Evolutionary conservation across 2,113 vertebrate genomes (phyloP).

Genomic region (Malurus melanocephalus): DNA sequence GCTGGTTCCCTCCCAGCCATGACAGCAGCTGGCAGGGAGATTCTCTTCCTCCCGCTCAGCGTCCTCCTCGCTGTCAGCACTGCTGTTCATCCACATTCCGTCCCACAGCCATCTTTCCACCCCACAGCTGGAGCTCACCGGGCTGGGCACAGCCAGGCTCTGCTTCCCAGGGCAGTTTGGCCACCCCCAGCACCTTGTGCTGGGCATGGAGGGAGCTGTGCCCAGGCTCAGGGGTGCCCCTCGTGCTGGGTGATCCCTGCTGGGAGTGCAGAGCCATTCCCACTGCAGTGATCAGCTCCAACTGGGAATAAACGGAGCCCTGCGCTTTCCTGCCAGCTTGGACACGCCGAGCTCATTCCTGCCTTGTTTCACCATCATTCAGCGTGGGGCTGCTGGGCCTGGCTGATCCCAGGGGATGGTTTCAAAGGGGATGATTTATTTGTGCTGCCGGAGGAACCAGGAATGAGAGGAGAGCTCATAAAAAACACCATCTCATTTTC

Average conservation of each 20-base stretch:
- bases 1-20: accelerated
- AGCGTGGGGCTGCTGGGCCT: background rate
- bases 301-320: background rate
- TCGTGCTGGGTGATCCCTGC: accelerated
- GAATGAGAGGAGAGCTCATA: background rate
- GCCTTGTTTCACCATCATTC: background rate
- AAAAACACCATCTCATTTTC: background rate
- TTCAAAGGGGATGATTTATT: background rate
- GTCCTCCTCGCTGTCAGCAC: background rate
- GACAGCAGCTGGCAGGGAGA: background rate
- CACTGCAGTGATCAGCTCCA: background rate
- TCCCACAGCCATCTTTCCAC: background rate
- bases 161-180: background rate
- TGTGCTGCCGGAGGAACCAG: background rate
- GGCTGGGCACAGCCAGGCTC: background rate
- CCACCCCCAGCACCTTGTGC: background rate
- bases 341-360: accelerated
- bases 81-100: background rate
- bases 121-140: accelerated
- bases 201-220: background rate
- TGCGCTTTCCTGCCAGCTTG: background rate
- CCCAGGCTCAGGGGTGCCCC: background rate
- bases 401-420: background rate
- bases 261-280: background rate
- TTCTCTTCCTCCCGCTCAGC: background rate